These are phyloP conservation scores for Brachyptera risi DNA, from an alignment of 2,888 invertebrate genomes.

Conservation along the genomic window DNA sequence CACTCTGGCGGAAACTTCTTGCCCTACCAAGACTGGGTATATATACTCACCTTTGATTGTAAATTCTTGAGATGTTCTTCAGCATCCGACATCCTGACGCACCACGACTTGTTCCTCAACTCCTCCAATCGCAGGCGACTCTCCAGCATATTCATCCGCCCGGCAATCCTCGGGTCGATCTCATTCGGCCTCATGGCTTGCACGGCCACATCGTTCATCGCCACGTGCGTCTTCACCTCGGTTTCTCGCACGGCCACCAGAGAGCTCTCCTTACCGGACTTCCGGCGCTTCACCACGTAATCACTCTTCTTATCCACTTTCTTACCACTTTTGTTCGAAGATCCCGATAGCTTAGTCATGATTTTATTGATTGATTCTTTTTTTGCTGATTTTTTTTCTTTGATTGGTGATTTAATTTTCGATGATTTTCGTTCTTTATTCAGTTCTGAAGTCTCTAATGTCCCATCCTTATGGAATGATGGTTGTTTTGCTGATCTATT, in stretches of 20 bases:
- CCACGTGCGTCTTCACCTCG: not conserved
- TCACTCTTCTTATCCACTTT: too few species aligned
- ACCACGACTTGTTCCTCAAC: conserved; percentile 12
- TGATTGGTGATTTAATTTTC: not conserved
- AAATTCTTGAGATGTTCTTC: conserved; percentile 8
- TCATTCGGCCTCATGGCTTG: not conserved
- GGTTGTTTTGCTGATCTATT: too few species aligned
- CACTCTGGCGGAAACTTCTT: too few species aligned
- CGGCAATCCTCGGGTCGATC: conserved; percentile 1
- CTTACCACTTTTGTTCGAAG: too few species aligned
- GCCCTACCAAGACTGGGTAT: too few species aligned
- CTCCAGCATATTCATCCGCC: not conserved
- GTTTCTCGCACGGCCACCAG: not conserved
- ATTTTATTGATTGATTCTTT: too few species aligned
- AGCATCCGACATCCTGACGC: conserved; percentile 7
- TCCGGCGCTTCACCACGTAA: not conserved
- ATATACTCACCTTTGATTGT: too few species aligned
- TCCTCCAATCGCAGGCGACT: conserved; percentile 21
- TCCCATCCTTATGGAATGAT: too few species aligned
- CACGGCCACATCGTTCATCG: not conserved
- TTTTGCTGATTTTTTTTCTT: not conserved
- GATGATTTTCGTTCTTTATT: too few species aligned
- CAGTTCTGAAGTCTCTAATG: too few species aligned
- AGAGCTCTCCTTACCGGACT: not conserved
- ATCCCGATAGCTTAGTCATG: too few species aligned